Percentiles rank a stretch among this genome's conserved stretches.
phyloP scores from a whole-genome alignment of 2,113 vertebrate genomes.

The Tragelaphus imberbis region DNA sequence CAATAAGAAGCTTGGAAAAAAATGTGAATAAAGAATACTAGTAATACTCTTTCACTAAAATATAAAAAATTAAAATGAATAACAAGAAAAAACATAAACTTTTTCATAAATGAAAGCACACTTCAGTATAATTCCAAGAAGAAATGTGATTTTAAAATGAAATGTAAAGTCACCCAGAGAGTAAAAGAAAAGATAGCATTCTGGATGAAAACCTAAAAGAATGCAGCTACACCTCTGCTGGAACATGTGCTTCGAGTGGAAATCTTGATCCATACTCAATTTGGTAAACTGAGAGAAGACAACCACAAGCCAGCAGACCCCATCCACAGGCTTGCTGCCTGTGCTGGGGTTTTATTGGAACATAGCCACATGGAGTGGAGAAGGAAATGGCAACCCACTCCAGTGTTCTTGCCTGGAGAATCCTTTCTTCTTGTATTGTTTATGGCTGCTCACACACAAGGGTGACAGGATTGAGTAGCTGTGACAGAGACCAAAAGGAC shows the following conservation, averaged over 20 bases:
- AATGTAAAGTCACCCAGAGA: not conserved
- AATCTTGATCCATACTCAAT: not conserved
- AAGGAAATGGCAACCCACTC: too few species aligned
- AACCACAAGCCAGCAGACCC: not conserved
- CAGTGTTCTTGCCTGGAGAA: too few species aligned
- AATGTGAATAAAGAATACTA: not conserved
- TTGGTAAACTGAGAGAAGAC: not conserved
- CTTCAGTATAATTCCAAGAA: not conserved
- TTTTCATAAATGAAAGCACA: not conserved
- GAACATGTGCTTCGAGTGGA: not conserved
- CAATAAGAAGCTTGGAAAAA: not conserved
- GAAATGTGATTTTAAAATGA: not conserved
- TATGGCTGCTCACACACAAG: not conserved
- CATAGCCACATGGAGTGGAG: not conserved
- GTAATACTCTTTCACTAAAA: not conserved
- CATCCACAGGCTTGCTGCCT: not conserved
- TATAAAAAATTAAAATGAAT: not conserved
- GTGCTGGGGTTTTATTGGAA: not conserved
- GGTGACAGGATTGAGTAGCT: not conserved
- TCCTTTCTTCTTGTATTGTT: not conserved
- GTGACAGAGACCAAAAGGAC: not conserved
- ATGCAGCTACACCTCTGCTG: not conserved
- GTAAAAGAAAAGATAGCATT: not conserved
- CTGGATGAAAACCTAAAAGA: not conserved
- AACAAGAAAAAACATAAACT: not conserved